A percentile compares a stretch with the other conserved stretches of the same genome.
Conservation (phyloP, 2,888 invertebrate species). For the Stenoptilia bipunctidactyla region DNA sequence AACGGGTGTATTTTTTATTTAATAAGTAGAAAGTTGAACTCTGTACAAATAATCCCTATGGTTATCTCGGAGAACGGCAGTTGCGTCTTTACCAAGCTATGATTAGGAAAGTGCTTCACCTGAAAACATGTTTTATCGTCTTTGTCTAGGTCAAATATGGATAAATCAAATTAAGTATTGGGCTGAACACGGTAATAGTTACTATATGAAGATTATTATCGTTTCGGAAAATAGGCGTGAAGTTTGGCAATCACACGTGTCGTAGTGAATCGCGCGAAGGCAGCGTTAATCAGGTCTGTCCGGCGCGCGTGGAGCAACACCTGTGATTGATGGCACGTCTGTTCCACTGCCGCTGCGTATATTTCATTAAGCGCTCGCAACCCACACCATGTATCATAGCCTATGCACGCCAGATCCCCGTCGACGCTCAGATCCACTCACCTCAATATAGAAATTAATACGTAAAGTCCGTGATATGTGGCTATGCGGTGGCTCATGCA, state of each 20-base stretch:
- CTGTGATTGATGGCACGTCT: conserved; percentile 58
- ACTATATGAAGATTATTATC: too few relatives aligned
- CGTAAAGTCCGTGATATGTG: conserved; percentile 32
- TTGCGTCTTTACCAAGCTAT: too few relatives aligned
- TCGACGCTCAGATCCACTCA: conserved; percentile 54
- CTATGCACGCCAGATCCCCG: conserved; percentile 43
- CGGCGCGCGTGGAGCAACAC: conserved; percentile 37
- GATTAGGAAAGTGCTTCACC: too few relatives aligned
- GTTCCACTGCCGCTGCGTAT: conserved; percentile 52
- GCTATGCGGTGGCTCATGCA: conserved; percentile 9
- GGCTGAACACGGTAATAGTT: too few relatives aligned
- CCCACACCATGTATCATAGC: conserved; percentile 60
- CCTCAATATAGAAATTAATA: conserved; percentile 61
- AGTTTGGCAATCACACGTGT: background rate
- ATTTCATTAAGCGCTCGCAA: conserved; percentile 59
- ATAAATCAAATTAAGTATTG: too few relatives aligned
- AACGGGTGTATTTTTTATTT: too few relatives aligned
- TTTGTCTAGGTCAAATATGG: too few relatives aligned
- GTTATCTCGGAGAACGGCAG: too few relatives aligned
- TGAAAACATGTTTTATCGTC: too few relatives aligned
- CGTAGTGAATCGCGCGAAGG: background rate
- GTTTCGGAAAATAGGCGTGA: too few relatives aligned
- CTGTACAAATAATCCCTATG: too few relatives aligned
- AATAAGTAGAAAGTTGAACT: too few relatives aligned
- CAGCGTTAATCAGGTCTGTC: conserved; percentile 22